Percentiles rank a stretch among this genome's conserved stretches.
Conservation (phyloP, 2,113 vertebrate species). For the Oxygymnocypris stewartii region DNA sequence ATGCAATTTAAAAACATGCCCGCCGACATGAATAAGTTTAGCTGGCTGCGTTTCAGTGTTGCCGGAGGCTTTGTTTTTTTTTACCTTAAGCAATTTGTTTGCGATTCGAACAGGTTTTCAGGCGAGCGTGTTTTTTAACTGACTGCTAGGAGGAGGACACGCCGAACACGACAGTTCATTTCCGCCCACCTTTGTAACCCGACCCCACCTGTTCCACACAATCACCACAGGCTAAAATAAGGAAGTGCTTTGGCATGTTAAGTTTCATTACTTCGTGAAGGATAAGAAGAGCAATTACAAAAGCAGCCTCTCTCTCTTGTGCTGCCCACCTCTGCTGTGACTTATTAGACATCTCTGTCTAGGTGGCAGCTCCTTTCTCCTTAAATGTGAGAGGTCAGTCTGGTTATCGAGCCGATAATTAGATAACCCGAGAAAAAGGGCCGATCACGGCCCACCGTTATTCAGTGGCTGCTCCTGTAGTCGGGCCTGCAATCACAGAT, state of each 20-base stretch:
- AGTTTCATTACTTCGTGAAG: slow-evolving; percentile 57
- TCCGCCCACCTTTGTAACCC: slow-evolving; percentile 16
- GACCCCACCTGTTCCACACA: slow-evolving; percentile 21
- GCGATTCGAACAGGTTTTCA: slow-evolving; percentile 16
- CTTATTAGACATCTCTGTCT: slow-evolving; percentile 72
- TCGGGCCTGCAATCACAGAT: slow-evolving; percentile 46
- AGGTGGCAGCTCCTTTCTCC: slow-evolving; percentile 60
- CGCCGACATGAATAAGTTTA: neutral
- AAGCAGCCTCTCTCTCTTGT: slow-evolving; percentile 41
- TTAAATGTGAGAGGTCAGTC: slow-evolving; percentile 76
- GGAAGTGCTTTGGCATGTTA: slow-evolving; percentile 36
- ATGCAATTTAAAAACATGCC: slow-evolving; percentile 14
- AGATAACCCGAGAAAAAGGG: slow-evolving; percentile 69
- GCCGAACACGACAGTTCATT: slow-evolving; percentile 24
- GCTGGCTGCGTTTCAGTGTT: neutral
- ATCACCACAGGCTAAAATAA: slow-evolving; percentile 38
- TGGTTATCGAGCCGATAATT: slow-evolving; percentile 76
- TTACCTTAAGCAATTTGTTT: slow-evolving; percentile 30
- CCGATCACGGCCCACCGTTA: slow-evolving; percentile 63
- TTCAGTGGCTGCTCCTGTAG: slow-evolving; percentile 47
- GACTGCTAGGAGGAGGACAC: neutral
- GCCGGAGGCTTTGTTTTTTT: slow-evolving; percentile 10
- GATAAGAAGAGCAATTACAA: slow-evolving; percentile 62
- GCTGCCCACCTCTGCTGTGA: slow-evolving; percentile 47
- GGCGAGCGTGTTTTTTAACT: neutral